A percentile compares a stretch with the other conserved stretches of the same genome.
These are phyloP conservation scores for Hylomyscus alleni DNA, from an alignment of 2,797 vertebrate genomes.

Conservation along the genomic window DNA sequence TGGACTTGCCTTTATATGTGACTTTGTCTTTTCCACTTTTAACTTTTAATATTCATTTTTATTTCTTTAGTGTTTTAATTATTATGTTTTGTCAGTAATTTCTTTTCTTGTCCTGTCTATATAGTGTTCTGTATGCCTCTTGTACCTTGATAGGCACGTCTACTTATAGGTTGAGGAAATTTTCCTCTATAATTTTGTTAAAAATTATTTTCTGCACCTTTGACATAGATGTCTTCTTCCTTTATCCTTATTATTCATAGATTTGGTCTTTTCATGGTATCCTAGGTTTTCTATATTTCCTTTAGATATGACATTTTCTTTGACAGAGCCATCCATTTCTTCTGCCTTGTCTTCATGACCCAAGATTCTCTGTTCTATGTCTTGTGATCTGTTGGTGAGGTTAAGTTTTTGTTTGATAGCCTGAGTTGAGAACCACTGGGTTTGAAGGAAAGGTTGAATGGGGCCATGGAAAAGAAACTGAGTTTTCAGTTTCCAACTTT, in stretches of 20 bases:
- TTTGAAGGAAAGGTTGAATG: too few relatives aligned
- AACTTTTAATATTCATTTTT: neutral
- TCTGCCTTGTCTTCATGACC: neutral
- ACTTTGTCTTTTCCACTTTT: neutral
- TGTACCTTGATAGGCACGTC: neutral
- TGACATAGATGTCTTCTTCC: neutral
- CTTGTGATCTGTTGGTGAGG: neutral
- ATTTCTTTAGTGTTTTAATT: neutral
- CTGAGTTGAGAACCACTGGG: too few relatives aligned
- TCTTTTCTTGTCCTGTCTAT: neutral
- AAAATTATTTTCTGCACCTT: neutral
- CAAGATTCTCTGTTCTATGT: neutral
- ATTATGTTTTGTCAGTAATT: neutral
- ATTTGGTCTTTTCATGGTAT: neutral
- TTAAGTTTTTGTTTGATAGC: neutral
- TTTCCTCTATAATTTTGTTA: neutral
- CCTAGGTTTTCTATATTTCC: neutral
- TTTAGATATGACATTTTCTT: neutral
- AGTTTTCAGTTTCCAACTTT: neutral
- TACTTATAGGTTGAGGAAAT: neutral
- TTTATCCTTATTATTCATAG: neutral
- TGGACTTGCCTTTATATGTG: neutral
- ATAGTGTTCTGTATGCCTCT: neutral
- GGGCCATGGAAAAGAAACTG: too few relatives aligned
- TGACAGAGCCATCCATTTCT: neutral